Evolutionary conservation across 2,113 vertebrate species (phyloP), one percentile per base, ranked within the genome.

Genomic region (Malurus cyaneus): DNA sequence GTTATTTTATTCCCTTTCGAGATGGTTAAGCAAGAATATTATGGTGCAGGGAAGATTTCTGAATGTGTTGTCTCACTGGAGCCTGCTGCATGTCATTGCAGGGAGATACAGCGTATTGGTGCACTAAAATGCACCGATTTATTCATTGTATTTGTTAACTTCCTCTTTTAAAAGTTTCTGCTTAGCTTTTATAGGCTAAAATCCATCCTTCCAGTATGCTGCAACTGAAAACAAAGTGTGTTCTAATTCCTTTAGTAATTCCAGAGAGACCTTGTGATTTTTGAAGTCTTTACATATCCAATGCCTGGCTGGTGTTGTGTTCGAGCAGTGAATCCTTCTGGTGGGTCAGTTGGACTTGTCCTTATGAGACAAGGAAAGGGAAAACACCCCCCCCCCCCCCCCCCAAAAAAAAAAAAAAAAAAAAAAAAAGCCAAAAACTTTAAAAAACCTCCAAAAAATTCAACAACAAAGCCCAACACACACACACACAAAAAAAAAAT

Each of bases 321-420:
- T 57, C 31, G 65, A 57, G 69, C 16, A 0, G 1, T 12, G 9
- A 28, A 16, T 34, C n/a, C 5, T 53, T 44, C 47, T 52, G 23
- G 6, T 54, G 34, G 34, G 18, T 4, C 6, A 52, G 0, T 6
- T 8, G 4, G 42, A 5, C 5, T 29, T 31, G 23, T 24, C 11
- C 23, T 59, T 59, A 11, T 26, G 62, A 34, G 44, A 54, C 8
- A 21, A 77, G 14, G 8, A 59, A 66, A 59, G 20, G 13, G 25
- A 42, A 56, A 39, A n/a, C 8, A n/a, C 0, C 14, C 2, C 6
- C 2, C 1, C 2, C 6, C 5, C 3, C 4, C 17, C 2, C 36
- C n/a, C n/a, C n/a, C n/a, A n/a, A n/a, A n/a, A n/a, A n/a, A n/a
- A n/a, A n/a, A n/a, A n/a, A n/a, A n/a, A n/a, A n/a, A n/a, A n/a